Evolutionary conservation across 30 jellyfish, hydroid and myxozoan species (phyloP).

Genomic region (Hydractinia echinata): DNA sequence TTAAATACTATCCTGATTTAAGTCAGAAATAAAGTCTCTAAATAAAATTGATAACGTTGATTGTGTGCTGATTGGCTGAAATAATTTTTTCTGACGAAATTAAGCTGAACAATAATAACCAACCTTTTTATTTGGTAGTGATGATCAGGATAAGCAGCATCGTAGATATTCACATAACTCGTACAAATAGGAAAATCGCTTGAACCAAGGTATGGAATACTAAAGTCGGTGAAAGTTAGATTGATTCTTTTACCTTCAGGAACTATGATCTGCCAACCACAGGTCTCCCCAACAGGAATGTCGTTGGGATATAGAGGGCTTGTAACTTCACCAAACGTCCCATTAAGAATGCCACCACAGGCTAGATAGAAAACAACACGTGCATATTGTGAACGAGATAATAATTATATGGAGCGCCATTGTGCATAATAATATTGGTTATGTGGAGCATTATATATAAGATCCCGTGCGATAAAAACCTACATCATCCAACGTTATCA

Average conservation of each 20-base stretch:
- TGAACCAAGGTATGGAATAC: slow-evolving; percentile 19
- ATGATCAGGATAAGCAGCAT: not conserved
- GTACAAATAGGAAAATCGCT: not conserved
- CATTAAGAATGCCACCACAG: slow-evolving; percentile 69
- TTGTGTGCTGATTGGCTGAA: no score
- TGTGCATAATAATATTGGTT: not conserved
- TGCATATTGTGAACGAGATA: no score
- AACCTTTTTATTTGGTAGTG: slow-evolving; percentile 17
- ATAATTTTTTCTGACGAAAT: no score
- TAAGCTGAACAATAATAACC: no score
- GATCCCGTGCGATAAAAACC: not conserved
- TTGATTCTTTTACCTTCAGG: slow-evolving; percentile 55
- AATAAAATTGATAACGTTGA: no score
- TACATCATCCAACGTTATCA: not conserved
- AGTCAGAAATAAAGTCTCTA: no score
- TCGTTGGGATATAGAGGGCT: slow-evolving; percentile 46
- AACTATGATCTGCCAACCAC: slow-evolving; percentile 75
- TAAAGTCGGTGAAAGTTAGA: slow-evolving; percentile 49
- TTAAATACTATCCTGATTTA: no score
- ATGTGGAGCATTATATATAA: not conserved
- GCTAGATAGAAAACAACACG: slow-evolving; percentile 27
- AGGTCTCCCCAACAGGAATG: slow-evolving; percentile 49
- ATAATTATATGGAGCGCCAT: no score
- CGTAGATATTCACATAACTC: not conserved
- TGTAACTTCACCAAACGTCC: slow-evolving; percentile 42